A percentile compares a stretch with the other conserved stretches of the same genome.
Evolutionary conservation across 2,113 vertebrate genomes (phyloP).

Genomic region (Alosa alosa): DNA sequence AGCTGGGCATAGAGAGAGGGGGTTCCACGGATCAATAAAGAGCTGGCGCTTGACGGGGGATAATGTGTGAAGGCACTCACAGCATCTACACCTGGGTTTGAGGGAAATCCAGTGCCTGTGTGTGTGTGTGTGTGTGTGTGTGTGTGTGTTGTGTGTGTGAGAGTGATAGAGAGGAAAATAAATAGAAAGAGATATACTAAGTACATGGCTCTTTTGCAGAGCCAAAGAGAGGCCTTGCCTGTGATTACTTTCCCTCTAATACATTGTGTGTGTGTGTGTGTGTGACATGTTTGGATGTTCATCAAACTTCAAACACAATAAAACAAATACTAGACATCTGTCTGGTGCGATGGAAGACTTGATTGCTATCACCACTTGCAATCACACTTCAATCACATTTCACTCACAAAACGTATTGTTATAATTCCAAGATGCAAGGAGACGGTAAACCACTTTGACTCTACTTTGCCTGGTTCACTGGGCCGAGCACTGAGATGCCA

Average conservation of each 20-base stretch:
- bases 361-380: slow-evolving; percentile 66
- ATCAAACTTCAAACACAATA: slow-evolving; percentile 65
- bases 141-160: no score
- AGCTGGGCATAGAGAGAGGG: slow-evolving; percentile 29
- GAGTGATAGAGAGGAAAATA: background rate
- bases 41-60: slow-evolving; percentile 23
- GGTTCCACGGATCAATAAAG: slow-evolving; percentile 25
- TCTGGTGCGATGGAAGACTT: slow-evolving; percentile 39
- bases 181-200: background rate
- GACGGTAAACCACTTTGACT: slow-evolving; percentile 37
- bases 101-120: background rate
- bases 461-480: slow-evolving; percentile 13
- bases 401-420: slow-evolving; percentile 51
- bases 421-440: slow-evolving; percentile 35
- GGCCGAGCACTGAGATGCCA: background rate
- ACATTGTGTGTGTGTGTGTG: slow-evolving; percentile 4
- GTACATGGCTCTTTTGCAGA: background rate
- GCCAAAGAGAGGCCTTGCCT: background rate
- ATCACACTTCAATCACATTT: slow-evolving; percentile 58
- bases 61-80: slow-evolving; percentile 30
- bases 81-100: slow-evolving; percentile 18
- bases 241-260: background rate
- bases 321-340: slow-evolving; percentile 52
- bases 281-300: slow-evolving; percentile 56
- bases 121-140: slow-evolving; percentile 19